A percentile compares a stretch with the other conserved stretches of the same genome.
Evolutionary conservation across 53 echinoderm and acorn worm species (phyloP).

Genomic region (Arbacia lixula): DNA sequence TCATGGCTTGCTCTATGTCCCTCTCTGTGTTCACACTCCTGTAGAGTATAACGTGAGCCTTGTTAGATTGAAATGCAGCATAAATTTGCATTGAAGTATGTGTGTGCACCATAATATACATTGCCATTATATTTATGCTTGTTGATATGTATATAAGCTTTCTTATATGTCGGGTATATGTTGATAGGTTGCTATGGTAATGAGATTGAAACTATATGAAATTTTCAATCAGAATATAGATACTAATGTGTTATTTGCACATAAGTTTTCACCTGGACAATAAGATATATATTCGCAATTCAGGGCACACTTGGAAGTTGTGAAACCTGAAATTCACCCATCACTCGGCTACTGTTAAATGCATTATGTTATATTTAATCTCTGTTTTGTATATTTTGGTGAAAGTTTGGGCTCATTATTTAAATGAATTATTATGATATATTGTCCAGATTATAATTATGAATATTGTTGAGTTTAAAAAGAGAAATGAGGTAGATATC

Average conservation of each 20-base stretch:
- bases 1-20: too few relatives aligned
- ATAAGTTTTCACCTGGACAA: too few relatives aligned
- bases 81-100: conserved; percentile 41
- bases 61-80: too few relatives aligned
- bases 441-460: conserved; percentile 34
- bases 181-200: conserved; percentile 11
- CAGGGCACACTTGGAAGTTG: too few relatives aligned
- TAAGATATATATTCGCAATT: too few relatives aligned
- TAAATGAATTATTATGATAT: conserved; percentile 5
- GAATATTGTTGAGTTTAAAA: conserved; percentile 17
- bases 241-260: too few relatives aligned
- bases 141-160: conserved; percentile 50
- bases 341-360: conserved; percentile 1
- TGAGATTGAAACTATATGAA: too few relatives aligned
- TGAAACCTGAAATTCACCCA: too few relatives aligned
- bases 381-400: conserved; percentile 56
- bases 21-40: too few relatives aligned
- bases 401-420: conserved; percentile 20
- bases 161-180: conserved; percentile 44
- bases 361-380: conserved; percentile 41
- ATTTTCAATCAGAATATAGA: too few relatives aligned
- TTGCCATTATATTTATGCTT: conserved; percentile 46
- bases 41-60: too few relatives aligned
- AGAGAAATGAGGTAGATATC: conserved; percentile 7
- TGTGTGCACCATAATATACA: conserved; percentile 36